Percentiles rank a stretch among this genome's conserved stretches.
phyloP scores from a whole-genome alignment of 2,888 invertebrate genomes.

The Xestia rhomboidea region DNA sequence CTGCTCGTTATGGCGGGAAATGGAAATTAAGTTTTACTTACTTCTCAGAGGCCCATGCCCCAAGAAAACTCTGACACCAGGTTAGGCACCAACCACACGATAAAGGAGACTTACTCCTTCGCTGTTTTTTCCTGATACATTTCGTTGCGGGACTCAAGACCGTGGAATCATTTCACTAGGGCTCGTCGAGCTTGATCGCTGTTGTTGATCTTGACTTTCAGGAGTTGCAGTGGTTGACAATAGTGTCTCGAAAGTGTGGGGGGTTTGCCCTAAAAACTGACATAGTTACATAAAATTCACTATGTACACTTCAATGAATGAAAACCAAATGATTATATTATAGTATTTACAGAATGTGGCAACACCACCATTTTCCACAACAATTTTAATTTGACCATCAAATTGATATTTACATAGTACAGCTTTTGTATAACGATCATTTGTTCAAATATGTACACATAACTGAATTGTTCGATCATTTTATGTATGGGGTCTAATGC shows the following conservation, averaged over 20 bases:
- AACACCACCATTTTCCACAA: conserved; percentile 1
- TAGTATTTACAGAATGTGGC: neutral
- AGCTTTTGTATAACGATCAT: conserved; percentile 31
- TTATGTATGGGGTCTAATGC: conserved; percentile 12
- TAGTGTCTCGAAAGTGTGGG: neutral
- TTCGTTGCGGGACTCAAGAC: neutral
- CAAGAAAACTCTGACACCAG: no score
- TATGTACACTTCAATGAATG: conserved; percentile 1
- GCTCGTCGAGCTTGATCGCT: neutral
- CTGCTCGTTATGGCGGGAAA: neutral
- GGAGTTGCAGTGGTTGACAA: neutral
- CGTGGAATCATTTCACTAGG: neutral
- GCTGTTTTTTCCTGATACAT: neutral
- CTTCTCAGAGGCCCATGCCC: neutral
- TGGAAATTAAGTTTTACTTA: neutral
- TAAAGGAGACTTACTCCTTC: neutral
- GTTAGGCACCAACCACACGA: no score
- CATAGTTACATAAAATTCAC: neutral
- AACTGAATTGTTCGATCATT: conserved; percentile 24
- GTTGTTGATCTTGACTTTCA: neutral
- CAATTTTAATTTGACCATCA: conserved; percentile 43
- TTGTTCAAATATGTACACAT: conserved; percentile 44
- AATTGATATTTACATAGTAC: conserved; percentile 12
- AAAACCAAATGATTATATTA: neutral
- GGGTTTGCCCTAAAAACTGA: neutral